Percentiles rank a stretch among this genome's conserved stretches.
phyloP scores from a whole-genome alignment of 2,113 vertebrate species.

The Scatophagus argus region DNA sequence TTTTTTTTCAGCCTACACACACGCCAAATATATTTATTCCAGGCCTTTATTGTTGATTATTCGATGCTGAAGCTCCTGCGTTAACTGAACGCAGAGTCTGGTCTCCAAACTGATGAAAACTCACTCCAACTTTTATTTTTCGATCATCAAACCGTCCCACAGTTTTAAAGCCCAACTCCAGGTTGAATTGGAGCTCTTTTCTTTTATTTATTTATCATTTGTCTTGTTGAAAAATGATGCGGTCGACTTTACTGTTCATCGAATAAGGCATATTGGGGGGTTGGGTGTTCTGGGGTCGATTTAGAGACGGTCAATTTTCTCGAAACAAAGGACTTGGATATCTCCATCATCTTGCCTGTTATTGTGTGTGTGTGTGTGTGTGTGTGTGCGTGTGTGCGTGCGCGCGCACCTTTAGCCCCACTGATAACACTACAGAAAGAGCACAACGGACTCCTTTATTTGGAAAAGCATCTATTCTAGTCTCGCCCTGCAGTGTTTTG shows the following conservation, averaged over 20 bases:
- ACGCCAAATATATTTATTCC: not conserved
- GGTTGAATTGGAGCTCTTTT: constrained; percentile 45
- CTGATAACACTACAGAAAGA: constrained; percentile 24
- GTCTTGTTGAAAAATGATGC: constrained; percentile 67
- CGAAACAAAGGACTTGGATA: constrained; percentile 68
- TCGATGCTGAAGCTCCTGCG: not conserved
- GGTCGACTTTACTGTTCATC: constrained; percentile 53
- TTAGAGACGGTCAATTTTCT: constrained; percentile 71
- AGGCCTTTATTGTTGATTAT: not conserved
- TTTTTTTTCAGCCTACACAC: not conserved
- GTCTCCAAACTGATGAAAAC: not conserved
- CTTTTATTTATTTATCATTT: constrained; percentile 60
- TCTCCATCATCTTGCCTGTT: constrained; percentile 58
- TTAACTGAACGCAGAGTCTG: not conserved
- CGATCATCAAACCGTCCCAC: not conserved
- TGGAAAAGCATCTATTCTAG: not conserved
- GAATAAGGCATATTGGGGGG: not conserved
- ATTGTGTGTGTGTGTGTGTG: constrained; percentile 6
- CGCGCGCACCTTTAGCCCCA: constrained; percentile 2
- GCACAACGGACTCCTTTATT: not conserved
- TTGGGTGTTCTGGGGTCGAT: constrained; percentile 26
- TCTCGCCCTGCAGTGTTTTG: not conserved
- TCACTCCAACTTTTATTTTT: constrained; percentile 16
- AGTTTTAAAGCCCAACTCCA: constrained; percentile 43
- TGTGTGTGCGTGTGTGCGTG: constrained; percentile 13